Evolutionary conservation across 2,113 vertebrate species (phyloP), one percentile per base, ranked within the genome.

Genomic region (Orientallactaga bullata): DNA sequence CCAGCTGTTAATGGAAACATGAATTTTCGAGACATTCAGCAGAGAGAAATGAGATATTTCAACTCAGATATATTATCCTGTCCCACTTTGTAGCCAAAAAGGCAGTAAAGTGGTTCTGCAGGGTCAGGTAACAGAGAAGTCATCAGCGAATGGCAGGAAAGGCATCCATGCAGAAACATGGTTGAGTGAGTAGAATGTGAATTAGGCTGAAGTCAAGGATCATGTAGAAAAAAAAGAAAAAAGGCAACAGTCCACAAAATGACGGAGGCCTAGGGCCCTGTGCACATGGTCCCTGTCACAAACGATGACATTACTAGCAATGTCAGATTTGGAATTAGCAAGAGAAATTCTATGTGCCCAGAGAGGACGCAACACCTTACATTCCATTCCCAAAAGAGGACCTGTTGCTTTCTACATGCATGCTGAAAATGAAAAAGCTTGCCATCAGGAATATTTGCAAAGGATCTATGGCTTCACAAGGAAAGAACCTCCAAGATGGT

Each of bases 141-240:
- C 96, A 96, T 97, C 97, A 96, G 96, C 95, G 94, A 69, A 85
- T 91, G 97, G 96, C 96, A 97, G 96, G 96, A 91, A 96, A 95
- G 74, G 93, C 94, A 28, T 89, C 97, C 97, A 95, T 97, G 98
- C 97, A 97, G 96, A 91, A 98, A 92, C 92, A 84, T 95, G 86
- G 82, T 2, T 51, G 66, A 95, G 90, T 66, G 92, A 88, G 81
- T 83, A 96, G 97, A 98, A 97, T 97, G 95, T 93, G 97, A 98
- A 98, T 97, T 88, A 98, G 96, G 73, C 86, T 87, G 86, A 81
- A 97, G 92, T 84, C 79, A 92, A 93, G 71, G 80, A 95, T 73
- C 83, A 84, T 39, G 86, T 51, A 77, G 28, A 15, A n/a, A 28
- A 20, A 80, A 37, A 51, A n/a, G 18, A 42, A 26, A 13, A 90